These are phyloP conservation scores for Anarrhichthys ocellatus DNA, from an alignment of 2,113 vertebrate species.

Conservation along the genomic window DNA sequence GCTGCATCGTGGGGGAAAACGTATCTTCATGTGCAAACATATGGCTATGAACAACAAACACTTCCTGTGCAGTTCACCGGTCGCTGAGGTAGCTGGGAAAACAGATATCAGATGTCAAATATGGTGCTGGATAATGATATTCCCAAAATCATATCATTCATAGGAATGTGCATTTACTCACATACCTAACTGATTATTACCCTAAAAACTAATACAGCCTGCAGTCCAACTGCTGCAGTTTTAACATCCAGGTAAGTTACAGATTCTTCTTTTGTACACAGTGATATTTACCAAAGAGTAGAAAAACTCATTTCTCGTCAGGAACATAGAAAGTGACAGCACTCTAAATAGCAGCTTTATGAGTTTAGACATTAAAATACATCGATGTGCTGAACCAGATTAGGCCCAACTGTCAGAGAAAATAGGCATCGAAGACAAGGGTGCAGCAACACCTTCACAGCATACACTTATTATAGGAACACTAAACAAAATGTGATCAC, in stretches of 20 bases:
- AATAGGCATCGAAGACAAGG: neutral
- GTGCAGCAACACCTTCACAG: neutral
- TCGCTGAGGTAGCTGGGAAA: conserved; percentile 16
- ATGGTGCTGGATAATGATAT: neutral
- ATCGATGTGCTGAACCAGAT: neutral
- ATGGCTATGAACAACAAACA: neutral
- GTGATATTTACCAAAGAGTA: neutral
- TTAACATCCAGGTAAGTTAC: neutral
- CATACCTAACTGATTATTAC: neutral
- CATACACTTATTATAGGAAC: neutral
- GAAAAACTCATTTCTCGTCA: neutral
- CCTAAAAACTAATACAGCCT: neutral
- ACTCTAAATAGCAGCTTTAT: conserved; percentile 32
- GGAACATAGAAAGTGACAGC: neutral
- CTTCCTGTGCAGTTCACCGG: neutral
- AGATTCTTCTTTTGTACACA: neutral
- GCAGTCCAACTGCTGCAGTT: conserved; percentile 12
- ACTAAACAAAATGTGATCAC: neutral
- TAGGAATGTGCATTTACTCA: neutral
- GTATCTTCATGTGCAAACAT: neutral
- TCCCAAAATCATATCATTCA: neutral
- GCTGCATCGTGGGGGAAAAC: neutral
- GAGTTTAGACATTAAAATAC: conserved; percentile 2
- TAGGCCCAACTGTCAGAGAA: neutral
- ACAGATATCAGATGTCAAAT: neutral